Conservation (phyloP, 2,113 vertebrate species). For the Pheucticus melanocephalus region DNA sequence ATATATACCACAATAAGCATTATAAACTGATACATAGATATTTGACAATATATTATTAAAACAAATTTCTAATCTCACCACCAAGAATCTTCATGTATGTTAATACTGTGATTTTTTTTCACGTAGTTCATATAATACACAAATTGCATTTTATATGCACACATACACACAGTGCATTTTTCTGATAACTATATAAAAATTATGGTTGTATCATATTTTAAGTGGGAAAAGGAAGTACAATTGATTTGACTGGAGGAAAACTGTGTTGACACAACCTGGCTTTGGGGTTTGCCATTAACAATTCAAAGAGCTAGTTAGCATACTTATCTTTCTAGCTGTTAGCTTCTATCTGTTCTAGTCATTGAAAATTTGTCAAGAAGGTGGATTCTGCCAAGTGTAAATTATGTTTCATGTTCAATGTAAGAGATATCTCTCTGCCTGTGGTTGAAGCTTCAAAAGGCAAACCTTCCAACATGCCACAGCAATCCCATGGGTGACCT, state of each 20-base stretch:
- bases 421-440: not conserved
- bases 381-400: not conserved
- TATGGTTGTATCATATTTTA: not conserved
- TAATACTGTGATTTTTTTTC: not conserved
- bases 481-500: not conserved
- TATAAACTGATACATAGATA: not conserved
- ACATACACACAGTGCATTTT: not conserved
- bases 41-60: not conserved
- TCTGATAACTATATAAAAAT: not conserved
- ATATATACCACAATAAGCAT: not conserved
- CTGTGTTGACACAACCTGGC: not conserved
- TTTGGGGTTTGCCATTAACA: not conserved
- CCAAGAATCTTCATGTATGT: rapidly evolving
- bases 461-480: not conserved
- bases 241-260: not conserved
- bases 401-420: not conserved
- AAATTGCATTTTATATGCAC: not conserved
- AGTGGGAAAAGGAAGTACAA: not conserved
- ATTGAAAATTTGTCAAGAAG: conserved; percentile 35
- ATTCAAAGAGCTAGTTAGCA: not conserved
- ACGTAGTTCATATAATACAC: not conserved
- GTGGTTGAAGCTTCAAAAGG: not conserved
- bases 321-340: not conserved
- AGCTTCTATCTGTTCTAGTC: not conserved
- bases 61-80: not conserved